Conservation (phyloP, 2,113 vertebrate species). For the Himantopus leucocephalus region DNA sequence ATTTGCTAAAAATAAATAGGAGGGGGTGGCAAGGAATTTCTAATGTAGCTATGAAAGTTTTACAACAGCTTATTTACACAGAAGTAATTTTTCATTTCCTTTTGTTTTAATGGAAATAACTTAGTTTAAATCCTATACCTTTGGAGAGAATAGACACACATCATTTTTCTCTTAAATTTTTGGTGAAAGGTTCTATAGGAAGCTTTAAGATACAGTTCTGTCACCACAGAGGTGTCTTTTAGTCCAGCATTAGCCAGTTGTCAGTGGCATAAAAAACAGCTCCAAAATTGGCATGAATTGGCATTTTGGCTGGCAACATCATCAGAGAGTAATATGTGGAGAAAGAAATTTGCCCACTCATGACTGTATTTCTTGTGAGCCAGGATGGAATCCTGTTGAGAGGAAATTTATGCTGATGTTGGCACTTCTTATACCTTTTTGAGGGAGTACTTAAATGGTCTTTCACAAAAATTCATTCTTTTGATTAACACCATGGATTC, state of each 20-base stretch:
- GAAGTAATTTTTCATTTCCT: not conserved
- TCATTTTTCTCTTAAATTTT: not conserved
- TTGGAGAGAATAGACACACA: not conserved
- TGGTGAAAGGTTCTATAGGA: not conserved
- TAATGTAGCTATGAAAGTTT: not conserved
- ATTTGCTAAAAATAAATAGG: conserved; percentile 13
- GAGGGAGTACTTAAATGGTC: not conserved
- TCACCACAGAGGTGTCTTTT: not conserved
- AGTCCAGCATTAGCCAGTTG: not conserved
- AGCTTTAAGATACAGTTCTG: not conserved
- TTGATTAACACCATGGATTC: not conserved
- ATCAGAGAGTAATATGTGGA: not conserved
- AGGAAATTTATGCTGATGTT: not conserved
- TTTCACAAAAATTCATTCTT: not conserved
- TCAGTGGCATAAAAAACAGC: not conserved
- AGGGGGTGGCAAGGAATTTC: not conserved
- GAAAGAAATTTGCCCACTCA: not conserved
- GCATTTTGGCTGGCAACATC: not conserved
- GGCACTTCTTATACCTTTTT: not conserved
- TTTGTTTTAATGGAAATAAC: not conserved
- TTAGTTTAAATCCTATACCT: not conserved
- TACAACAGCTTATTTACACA: not conserved
- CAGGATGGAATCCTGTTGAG: not conserved
- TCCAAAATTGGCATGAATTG: not conserved
- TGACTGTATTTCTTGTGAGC: not conserved